These are phyloP conservation scores for Dasypolia templi DNA, from an alignment of 2,888 invertebrate species.

Conservation along the genomic window DNA sequence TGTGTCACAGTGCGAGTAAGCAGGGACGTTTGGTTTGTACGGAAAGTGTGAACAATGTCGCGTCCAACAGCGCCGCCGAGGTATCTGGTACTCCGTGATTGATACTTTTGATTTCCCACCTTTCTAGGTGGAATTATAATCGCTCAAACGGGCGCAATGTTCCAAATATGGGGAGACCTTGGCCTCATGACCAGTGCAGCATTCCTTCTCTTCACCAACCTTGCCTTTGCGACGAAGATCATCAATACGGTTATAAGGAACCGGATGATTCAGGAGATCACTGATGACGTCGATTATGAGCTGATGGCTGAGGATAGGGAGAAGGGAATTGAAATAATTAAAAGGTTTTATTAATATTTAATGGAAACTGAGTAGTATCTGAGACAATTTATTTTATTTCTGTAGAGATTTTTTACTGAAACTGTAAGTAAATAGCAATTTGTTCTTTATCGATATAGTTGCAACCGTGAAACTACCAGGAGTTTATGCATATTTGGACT, in stretches of 20 bases:
- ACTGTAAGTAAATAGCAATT: not conserved
- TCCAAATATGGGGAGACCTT: constrained; percentile 82
- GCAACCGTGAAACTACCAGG: constrained; percentile 71
- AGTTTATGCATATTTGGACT: constrained; percentile 66
- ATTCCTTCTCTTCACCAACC: constrained; percentile 81
- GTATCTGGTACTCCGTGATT: not conserved
- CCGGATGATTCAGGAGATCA: constrained; percentile 70
- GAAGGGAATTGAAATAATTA: constrained; percentile 70
- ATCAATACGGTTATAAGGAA: constrained; percentile 72
- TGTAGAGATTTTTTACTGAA: not conserved
- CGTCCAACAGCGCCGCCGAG: too few relatives aligned
- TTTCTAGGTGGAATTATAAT: constrained; percentile 76
- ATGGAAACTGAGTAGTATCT: not conserved
- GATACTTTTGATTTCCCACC: not conserved
- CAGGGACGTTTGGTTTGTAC: not conserved
- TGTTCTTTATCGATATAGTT: constrained; percentile 62
- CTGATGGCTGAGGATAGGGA: constrained; percentile 65
- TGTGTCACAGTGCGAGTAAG: not conserved
- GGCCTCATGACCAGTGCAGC: constrained; percentile 79
- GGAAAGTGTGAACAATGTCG: not conserved
- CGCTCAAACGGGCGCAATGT: constrained; percentile 82
- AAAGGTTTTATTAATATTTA: constrained; percentile 71
- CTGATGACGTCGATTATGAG: constrained; percentile 71
- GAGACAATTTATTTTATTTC: not conserved
- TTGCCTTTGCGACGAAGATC: constrained; percentile 77